phyloP scores from a whole-genome alignment of 2,113 vertebrate genomes.

The Tetraodon nigroviridis region DNA sequence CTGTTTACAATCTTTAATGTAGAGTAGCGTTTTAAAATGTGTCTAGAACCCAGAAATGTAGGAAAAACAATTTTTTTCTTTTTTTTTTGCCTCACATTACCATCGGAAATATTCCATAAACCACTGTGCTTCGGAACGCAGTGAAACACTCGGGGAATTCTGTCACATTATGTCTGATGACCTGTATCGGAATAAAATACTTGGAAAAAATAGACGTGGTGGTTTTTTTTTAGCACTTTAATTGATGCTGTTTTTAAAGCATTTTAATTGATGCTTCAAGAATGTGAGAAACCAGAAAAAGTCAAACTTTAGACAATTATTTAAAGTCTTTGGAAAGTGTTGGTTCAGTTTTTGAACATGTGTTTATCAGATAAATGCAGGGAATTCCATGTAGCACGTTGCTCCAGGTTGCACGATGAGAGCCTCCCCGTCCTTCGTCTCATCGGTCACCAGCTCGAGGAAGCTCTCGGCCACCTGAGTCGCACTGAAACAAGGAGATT shows the following conservation, averaged over 20 bases:
- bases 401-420: neutral
- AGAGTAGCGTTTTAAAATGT: neutral
- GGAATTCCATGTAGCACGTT: slow-evolving; percentile 8
- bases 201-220: slow-evolving; percentile 13
- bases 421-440: slow-evolving; percentile 41
- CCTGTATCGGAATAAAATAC: slow-evolving; percentile 40
- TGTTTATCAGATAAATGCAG: neutral
- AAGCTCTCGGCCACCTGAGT: slow-evolving; percentile 33
- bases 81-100: neutral
- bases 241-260: no score
- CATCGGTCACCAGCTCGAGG: slow-evolving; percentile 41
- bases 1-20: neutral
- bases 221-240: no score
- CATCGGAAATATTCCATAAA: slow-evolving; percentile 1
- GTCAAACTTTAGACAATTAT: no score
- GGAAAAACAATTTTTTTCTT: neutral
- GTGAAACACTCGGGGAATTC: slow-evolving; percentile 7
- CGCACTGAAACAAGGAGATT: slow-evolving; percentile 18
- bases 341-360: no score
- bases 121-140: slow-evolving; percentile 9
- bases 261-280: no score
- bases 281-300: no score
- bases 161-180: slow-evolving; percentile 23
- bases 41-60: slow-evolving; percentile 5
- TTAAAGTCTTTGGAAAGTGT: no score